Evolutionary conservation across 2,888 invertebrate species (phyloP), one percentile per base, ranked within the genome.

Genomic region (Lepidocyrtoides sp.): DNA sequence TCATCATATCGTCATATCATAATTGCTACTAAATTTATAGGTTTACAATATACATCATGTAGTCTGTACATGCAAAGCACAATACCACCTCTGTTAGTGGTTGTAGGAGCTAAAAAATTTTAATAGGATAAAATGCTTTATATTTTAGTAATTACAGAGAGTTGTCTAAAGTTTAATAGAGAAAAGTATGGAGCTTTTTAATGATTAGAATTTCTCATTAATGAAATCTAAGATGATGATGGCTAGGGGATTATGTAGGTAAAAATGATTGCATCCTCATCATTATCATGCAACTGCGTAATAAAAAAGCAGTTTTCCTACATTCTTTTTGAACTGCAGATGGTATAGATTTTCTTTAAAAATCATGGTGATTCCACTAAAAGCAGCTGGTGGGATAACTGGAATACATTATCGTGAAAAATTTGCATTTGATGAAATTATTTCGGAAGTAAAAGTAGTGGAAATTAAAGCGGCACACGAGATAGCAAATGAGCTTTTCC

Each of bases 181-280:
- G 57, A 36, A 66, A 66, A 66, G 29, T 10, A 29, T n/a, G 63
- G 54, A 81, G 72, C 20, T 23, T 81, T 87, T 88, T 88, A 69
- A 88, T 88, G 88, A 82, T 72, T 82, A 81, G 82, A 88, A 81
- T 72, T 88, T 88, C 82, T 88, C 88, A 88, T 88, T 88, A 88
- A 57, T 69, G 69, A 57, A 81, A 57, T 57, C 81, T 36, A 36
- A 81, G 81, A 57, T 57, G 81, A 54, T 54, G 79, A 36, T 57
- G 32, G 60, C 57, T 51, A 14, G 60, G 63, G 66, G 87, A 77
- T 87, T 87, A 87, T 20, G 7, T 63, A 83, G 44, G 66, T 69
- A 69, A 77, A 69, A 87, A 75, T 77, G 87, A 60, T 87, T 77
- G 51, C 87, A 23, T 83, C 41, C 8, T 81, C 77, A 48, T 5